phyloP scores from a whole-genome alignment of 2,113 vertebrate genomes.

The Hemichromis elongatus region DNA sequence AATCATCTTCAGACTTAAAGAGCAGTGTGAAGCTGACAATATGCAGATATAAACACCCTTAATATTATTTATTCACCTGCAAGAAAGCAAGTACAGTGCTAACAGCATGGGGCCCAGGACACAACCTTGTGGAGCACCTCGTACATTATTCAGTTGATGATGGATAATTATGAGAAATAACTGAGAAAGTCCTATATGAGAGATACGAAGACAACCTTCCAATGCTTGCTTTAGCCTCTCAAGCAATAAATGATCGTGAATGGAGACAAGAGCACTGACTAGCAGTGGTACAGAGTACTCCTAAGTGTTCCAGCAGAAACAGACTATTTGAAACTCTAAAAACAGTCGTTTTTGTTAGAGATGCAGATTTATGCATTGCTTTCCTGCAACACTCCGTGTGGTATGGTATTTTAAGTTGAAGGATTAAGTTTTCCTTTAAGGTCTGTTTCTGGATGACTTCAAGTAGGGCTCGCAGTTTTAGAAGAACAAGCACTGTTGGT shows the following conservation, averaged over 20 bases:
- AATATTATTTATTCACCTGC: neutral
- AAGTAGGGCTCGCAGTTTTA: neutral
- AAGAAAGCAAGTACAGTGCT: neutral
- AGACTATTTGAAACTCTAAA: neutral
- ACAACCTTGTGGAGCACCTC: neutral
- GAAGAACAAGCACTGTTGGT: neutral
- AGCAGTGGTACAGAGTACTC: neutral
- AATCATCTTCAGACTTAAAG: neutral
- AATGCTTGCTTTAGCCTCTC: neutral
- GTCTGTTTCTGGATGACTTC: neutral
- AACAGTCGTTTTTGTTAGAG: neutral
- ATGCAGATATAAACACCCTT: neutral
- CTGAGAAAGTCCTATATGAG: neutral
- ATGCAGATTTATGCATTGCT: neutral
- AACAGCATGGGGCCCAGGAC: neutral
- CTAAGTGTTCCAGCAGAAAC: neutral
- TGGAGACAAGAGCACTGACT: neutral
- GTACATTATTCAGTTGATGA: neutral
- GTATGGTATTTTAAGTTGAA: neutral
- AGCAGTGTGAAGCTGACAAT: neutral
- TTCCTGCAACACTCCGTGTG: rapidly evolving
- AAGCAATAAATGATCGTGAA: neutral
- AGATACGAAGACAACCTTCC: neutral
- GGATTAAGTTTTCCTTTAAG: neutral
- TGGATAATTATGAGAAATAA: neutral